Evolutionary conservation across 2,113 vertebrate genomes (phyloP), one percentile per base, ranked within the genome.

Genomic region (Chiloscyllium plagiosum): DNA sequence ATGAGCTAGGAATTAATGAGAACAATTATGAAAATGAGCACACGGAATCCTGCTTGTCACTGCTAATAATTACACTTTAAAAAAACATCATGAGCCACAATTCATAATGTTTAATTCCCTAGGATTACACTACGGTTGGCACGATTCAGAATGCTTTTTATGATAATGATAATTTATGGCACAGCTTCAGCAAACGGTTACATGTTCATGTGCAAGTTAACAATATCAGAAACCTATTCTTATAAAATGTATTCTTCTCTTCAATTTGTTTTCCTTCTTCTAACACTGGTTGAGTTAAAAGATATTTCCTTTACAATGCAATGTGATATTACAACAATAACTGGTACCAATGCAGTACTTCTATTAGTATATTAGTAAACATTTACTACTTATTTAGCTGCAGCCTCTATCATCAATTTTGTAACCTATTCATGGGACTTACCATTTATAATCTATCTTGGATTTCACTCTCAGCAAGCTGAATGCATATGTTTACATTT

Each of bases 11-110:
- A 47, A 87, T 87, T 87, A 87, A 87, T 87, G 85, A 52, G 85
- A 87, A 87, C 26, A 87, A 87, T 87, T 52, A 85, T 87, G 47
- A 22, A 87, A 52, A 50, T 52, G 50, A 87, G 85, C 85, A 87
- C 1, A 24, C 47, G 52, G 85, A 87, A 87, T 52, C 85, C 85
- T 24, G 52, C 8, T 47, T 87, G 85, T 87, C 47, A 87, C 85
- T 87, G 85, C 85, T 87, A 87, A 87, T 86, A 87, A 20, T 15
- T 68, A 15, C 22, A 19, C 47, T 85, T 85, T 37, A 3, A 85
- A 52, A 86, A 61, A 61, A 10, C 0, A 68, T 52, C 52, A 87
- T 61, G 12, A 56, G 10, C 29, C 87, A 61, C 19, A 26, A 90
- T 33, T 90, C 61, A 90, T 6, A 90, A 56, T 26, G 26, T 56